These are phyloP conservation scores for Aphodius granarius DNA, from an alignment of 2,888 invertebrate genomes.

Conservation along the genomic window DNA sequence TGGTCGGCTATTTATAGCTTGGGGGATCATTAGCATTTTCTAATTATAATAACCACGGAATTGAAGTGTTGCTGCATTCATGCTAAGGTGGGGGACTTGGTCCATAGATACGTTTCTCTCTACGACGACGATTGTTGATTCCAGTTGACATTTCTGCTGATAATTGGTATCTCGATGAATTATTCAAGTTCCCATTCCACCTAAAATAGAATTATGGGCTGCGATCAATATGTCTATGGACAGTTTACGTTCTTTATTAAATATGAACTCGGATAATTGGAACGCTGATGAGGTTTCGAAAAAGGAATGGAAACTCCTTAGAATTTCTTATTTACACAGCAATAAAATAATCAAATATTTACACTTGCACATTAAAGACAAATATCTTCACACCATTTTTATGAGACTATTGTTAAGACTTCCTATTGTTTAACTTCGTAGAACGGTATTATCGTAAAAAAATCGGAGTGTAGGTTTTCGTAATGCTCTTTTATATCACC, in stretches of 20 bases:
- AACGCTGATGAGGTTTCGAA: not conserved
- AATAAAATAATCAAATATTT: not conserved
- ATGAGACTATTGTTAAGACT: not conserved
- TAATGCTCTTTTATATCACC: not conserved
- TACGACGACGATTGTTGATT: not conserved
- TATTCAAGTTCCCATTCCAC: not conserved
- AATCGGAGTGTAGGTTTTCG: not conserved
- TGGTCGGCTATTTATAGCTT: constrained; percentile 18
- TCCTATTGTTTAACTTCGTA: not conserved
- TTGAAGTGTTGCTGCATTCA: not conserved
- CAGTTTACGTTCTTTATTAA: no score
- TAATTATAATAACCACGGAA: constrained; percentile 7
- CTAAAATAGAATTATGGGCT: not conserved
- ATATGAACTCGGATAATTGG: not conserved
- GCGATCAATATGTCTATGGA: not conserved
- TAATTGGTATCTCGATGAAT: not conserved
- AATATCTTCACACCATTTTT: not conserved
- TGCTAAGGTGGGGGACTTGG: not conserved
- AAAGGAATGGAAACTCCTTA: not conserved
- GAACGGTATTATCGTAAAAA: not conserved
- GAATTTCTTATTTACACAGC: not conserved
- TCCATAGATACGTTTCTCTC: not conserved
- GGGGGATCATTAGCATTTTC: constrained; percentile 13
- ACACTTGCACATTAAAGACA: not conserved
- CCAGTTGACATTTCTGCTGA: not conserved